Percentiles rank a stretch among this genome's conserved stretches.
These are phyloP conservation scores for Pammene fasciana DNA, from an alignment of 2,888 invertebrate genomes.

Conservation along the genomic window DNA sequence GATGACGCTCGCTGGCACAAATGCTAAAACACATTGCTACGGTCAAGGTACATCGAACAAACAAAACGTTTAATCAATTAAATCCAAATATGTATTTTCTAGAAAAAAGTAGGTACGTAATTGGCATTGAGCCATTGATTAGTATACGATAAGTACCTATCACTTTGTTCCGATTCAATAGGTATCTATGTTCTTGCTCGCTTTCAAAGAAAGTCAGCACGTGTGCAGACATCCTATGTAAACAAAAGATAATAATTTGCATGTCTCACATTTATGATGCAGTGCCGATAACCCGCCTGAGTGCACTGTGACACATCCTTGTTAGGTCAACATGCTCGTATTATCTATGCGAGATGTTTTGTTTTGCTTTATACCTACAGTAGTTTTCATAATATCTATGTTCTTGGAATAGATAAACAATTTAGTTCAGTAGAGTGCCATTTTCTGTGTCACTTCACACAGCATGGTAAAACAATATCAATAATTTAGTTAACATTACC, in stretches of 20 bases:
- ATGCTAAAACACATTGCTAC: no score
- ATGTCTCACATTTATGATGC: conserved; percentile 44
- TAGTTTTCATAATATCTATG: conserved; percentile 7
- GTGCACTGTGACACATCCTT: conserved; percentile 34
- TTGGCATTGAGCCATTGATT: no score
- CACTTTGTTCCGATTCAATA: no score
- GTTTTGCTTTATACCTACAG: conserved; percentile 15
- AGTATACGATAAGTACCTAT: no score
- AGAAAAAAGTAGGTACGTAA: no score
- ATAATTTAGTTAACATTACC: no score
- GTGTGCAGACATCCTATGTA: conserved; percentile 6
- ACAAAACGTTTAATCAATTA: no score
- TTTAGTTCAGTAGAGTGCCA: background rate
- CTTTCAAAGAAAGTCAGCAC: conserved; percentile 4
- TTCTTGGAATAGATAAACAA: background rate
- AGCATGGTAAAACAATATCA: no score
- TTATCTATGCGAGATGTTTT: conserved; percentile 13
- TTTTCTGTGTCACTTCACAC: no score
- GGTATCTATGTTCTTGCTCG: background rate
- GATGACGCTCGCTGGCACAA: no score
- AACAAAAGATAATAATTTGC: conserved; percentile 6
- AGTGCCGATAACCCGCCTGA: conserved; percentile 31
- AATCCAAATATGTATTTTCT: no score
- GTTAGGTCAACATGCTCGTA: conserved; percentile 19
- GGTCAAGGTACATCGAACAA: no score